Conservation (phyloP, 2,888 invertebrate species). For the Salpingus planirostris region DNA sequence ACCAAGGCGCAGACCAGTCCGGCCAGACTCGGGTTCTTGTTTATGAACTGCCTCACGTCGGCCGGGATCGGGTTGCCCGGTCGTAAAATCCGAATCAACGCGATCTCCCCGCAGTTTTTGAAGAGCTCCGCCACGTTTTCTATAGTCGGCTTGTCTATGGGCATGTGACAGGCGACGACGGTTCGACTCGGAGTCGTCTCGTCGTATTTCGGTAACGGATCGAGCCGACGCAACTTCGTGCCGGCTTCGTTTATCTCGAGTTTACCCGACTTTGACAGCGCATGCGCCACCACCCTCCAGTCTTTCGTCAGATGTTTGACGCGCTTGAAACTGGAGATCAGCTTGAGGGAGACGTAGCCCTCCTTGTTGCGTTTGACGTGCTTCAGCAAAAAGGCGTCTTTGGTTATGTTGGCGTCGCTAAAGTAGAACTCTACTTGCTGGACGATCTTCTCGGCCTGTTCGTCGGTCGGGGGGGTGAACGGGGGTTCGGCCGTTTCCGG, state of each 20-base stretch:
- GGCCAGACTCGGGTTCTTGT: conserved; percentile 81
- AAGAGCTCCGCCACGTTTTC: conserved; percentile 90
- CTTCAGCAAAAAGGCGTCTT: conserved; percentile 90
- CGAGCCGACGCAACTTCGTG: conserved; percentile 78
- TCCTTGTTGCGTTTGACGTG: conserved; percentile 92
- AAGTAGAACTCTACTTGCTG: conserved; percentile 93
- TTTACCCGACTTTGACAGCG: conserved; percentile 66
- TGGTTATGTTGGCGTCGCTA: conserved; percentile 88
- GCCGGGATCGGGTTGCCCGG: conserved; percentile 87
- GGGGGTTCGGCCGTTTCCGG: conserved; percentile 49
- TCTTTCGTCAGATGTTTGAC: conserved; percentile 91
- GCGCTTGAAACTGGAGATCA: conserved; percentile 90
- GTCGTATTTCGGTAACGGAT: conserved; percentile 80
- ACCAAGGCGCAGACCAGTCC: conserved; percentile 82
- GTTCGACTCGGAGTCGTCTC: conserved; percentile 90
- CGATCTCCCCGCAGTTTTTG: conserved; percentile 81
- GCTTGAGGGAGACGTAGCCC: conserved; percentile 88
- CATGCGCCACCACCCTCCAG: conserved; percentile 86
- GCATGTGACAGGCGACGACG: conserved; percentile 78
- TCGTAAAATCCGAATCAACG: conserved; percentile 74
- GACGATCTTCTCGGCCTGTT: conserved; percentile 68
- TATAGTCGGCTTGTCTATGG: conserved; percentile 74
- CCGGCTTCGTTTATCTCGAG: conserved; percentile 85
- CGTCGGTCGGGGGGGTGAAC: conserved; percentile 63
- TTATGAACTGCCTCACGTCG: conserved; percentile 83